Conservation (phyloP, 2,797 vertebrate genomes). For the Orestias chungarensis region DNA sequence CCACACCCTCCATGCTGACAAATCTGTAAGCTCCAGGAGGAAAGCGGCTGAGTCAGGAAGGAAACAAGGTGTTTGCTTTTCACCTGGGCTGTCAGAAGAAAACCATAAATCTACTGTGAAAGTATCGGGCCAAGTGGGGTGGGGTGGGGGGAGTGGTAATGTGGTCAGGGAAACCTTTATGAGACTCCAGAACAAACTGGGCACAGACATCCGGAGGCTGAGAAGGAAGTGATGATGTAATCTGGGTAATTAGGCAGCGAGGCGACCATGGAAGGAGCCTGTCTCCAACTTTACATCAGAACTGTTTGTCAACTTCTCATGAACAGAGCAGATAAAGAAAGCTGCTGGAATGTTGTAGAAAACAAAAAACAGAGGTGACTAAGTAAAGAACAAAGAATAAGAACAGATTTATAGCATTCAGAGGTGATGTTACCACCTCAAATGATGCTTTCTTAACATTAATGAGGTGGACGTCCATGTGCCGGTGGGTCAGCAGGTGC, state of each 20-base stretch:
- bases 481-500: too few relatives aligned
- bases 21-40: conserved; percentile 6
- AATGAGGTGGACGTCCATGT: too few relatives aligned
- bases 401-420: not conserved
- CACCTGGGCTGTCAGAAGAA: conserved; percentile 37
- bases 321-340: not conserved
- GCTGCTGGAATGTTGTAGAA: not conserved
- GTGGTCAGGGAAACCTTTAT: not conserved
- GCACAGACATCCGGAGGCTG: not conserved
- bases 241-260: conserved; percentile 2
- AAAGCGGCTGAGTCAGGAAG: conserved; percentile 58
- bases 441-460: too few relatives aligned
- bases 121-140: conserved; percentile 41
- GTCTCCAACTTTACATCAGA: not conserved
- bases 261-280: not conserved
- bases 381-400: not conserved
- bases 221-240: conserved; percentile 2
- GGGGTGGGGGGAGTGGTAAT: not conserved
- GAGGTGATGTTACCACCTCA: not conserved
- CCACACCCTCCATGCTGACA: conserved; percentile 2
- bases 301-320: not conserved
- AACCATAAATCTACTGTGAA: conserved; percentile 58
- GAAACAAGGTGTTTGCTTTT: conserved; percentile 36
- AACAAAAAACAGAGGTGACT: not conserved
- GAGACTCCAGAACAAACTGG: conserved; percentile 5